Evolutionary conservation across 2,113 vertebrate genomes (phyloP), one percentile per base, ranked within the genome.

Genomic region (Oreochromis tanganicae): DNA sequence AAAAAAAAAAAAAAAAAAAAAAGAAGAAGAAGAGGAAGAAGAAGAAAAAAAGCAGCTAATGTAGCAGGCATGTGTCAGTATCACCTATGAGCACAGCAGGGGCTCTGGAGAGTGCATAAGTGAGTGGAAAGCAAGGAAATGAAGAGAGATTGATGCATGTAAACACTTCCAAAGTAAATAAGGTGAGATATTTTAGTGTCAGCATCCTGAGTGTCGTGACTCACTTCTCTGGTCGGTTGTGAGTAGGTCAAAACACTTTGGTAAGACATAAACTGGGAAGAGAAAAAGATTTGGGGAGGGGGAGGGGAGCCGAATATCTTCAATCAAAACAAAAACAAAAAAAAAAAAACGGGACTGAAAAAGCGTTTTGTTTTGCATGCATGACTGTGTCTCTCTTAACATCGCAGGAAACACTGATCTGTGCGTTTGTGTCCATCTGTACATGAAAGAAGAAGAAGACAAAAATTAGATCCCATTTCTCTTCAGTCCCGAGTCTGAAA

Each of bases 61-160:
- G 90, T 41, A 88, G 91, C 90, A 91, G 87, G 36, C 54, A 32
- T 82, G 92, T 91, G 91, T 91, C 86, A 90, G 90, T 89, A 90
- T 93, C 91, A 93, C 93, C 93, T 90, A 80, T 81, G 91, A 94
- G 87, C 90, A 41, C 89, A 91, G 92, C 85, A 78, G 91, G 93
- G 85, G 89, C 52, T 85, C 57, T 38, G n/a, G 36, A 56, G 85
- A 85, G 85, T 71, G 85, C 43, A 87, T 13, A 34, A 86, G 88
- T 75, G 78, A 89, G 81, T 75, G 66, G 80, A 90, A 91, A 88
- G 85, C 83, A 56, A 79, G 57, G 68, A 87, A 91, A 91, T 80
- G 73, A 82, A 85, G 71, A 89, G 63, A 78, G 66, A 87, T 19
- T 81, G 88, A 90, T 48, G 66, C 84, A 50, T 36, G 56, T 78